These are phyloP conservation scores for Danio kyathit DNA, from an alignment of 2,797 vertebrate species.

Conservation along the genomic window DNA sequence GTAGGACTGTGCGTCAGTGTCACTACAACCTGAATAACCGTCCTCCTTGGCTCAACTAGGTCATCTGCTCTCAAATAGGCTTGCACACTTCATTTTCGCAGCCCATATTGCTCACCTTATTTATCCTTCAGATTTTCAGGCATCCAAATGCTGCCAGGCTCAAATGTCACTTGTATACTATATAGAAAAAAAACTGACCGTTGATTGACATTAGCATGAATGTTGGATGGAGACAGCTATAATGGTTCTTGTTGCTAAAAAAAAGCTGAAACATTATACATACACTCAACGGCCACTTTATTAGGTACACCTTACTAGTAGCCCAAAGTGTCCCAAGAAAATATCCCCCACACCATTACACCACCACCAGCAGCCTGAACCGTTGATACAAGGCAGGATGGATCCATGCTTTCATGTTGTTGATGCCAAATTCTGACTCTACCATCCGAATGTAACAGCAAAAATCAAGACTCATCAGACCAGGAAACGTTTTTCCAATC, in stretches of 20 bases:
- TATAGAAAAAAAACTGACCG: not conserved
- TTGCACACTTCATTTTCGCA: conserved; percentile 47
- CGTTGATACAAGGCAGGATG: no score
- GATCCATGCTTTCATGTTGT: no score
- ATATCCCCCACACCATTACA: no score
- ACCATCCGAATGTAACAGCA: no score
- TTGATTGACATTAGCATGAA: not conserved
- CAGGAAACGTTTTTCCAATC: no score
- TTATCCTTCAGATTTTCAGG: conserved; percentile 23
- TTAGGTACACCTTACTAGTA: no score
- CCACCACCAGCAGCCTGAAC: no score
- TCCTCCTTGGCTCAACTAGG: conserved; percentile 64
- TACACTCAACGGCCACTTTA: no score
- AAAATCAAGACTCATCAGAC: no score
- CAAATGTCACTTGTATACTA: not conserved
- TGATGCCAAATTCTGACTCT: no score
- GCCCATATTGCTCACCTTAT: conserved; percentile 45
- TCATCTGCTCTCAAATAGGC: conserved; percentile 57
- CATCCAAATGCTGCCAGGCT: not conserved
- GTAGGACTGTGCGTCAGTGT: conserved; percentile 50
- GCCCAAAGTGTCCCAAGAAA: no score
- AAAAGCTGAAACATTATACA: not conserved
- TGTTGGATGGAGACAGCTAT: not conserved
- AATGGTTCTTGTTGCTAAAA: not conserved
- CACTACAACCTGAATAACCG: conserved; percentile 60